Conservation (phyloP, 1,140 invertebrate species). For the Brachionus calyciflorus region DNA sequence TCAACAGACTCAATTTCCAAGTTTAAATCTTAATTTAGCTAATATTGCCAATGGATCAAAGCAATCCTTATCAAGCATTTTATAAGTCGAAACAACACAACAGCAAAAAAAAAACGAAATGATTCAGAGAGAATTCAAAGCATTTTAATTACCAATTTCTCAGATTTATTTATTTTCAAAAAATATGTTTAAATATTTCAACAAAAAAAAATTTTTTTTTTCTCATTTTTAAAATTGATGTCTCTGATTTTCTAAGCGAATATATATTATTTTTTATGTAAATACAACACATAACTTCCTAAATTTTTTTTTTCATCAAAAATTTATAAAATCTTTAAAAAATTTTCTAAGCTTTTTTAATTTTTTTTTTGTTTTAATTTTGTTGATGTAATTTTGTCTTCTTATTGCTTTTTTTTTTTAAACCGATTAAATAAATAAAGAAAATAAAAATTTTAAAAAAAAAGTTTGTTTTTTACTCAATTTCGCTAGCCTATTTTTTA, state of each 20-base stretch:
- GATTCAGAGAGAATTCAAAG: too few relatives aligned
- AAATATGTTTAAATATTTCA: too few relatives aligned
- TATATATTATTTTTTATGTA: background rate
- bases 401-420: background rate
- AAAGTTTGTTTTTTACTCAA: background rate
- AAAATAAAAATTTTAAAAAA: constrained; percentile 4
- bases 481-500: too few relatives aligned
- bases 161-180: too few relatives aligned
- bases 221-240: background rate
- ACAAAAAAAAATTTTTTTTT: too few relatives aligned
- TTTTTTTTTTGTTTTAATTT: constrained; percentile 12
- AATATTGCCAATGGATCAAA: background rate
- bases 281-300: too few relatives aligned
- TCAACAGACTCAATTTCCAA: background rate
- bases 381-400: constrained; percentile 6
- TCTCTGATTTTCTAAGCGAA: background rate
- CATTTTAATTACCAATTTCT: background rate
- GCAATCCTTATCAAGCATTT: constrained; percentile 11
- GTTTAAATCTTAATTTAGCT: constrained; percentile 1
- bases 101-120: too few relatives aligned
- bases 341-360: background rate
- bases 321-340: too few relatives aligned
- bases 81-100: background rate
- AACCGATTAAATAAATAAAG: constrained; percentile 41
- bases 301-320: too few relatives aligned